Base-by-base conservation (phyloP, 2,113 vertebrate genomes). In the Calypte anna region DNA sequence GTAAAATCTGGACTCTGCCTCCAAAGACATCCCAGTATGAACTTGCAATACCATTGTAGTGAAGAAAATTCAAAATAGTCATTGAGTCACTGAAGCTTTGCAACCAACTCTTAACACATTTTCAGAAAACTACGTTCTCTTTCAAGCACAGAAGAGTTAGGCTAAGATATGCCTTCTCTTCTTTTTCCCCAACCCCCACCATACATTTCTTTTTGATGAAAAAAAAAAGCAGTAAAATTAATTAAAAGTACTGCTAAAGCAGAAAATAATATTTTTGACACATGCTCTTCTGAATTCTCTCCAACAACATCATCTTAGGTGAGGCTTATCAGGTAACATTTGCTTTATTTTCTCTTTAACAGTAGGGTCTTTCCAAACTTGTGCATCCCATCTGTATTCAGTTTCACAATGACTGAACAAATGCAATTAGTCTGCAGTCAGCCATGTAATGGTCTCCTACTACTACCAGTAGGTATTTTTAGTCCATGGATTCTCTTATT, bases 361-460 rank as follows among this genome's bases (percentile, higher is more conserved):
- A 96, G 96, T 90, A 88, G 96, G 97, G 15, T 96, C 83, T 96
- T 97, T 97, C 93, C 92, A 78, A 94, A 96, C 93, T 93, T 83
- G 92, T 64, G 80, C 87, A 94, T 91, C 92, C 95, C 94, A 96
- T 97, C 97, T 98, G 97, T 97, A 97, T 96, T 97, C 96, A 91
- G 97, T 97, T 98, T 97, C 97, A 95, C 97, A 96, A 93, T 96
- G 97, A 87, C 82, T 98, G 97, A 98, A 92, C 97, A 98, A 97
- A 98, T 96, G 97, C 98, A 98, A 98, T 98, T 98, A 98, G 97
- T 89, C 82, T 97, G 93, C 97, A 98, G 96, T 97, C 96, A 98
- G 97, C 97, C 97, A 97, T 97, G 91, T 97, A 97, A 98, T 98
- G 96, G 95, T 96, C 96, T 97, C 94, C 95, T 97, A 95, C 94